These are phyloP conservation scores for Ectemnius cavifrons DNA, from an alignment of 2,888 invertebrate genomes.

Conservation along the genomic window DNA sequence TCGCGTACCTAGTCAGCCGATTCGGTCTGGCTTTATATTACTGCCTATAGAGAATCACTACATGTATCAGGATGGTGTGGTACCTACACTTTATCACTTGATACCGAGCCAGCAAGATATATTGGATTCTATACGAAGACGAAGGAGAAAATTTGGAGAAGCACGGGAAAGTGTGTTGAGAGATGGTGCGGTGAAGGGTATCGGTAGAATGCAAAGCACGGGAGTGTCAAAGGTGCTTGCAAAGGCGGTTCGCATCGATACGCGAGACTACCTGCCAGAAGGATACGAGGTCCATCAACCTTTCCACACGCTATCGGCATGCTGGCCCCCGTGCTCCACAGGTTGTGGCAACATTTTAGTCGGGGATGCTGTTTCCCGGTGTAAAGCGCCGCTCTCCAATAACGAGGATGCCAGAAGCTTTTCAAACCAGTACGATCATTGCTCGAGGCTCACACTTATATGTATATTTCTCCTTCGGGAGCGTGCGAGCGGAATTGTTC, in stretches of 20 bases:
- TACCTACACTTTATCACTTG: no score
- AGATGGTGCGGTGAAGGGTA: no score
- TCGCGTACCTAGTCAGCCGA: not conserved
- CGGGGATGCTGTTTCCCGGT: not conserved
- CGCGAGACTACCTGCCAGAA: constrained; percentile 17
- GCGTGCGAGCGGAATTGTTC: not conserved
- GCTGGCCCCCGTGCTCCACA: constrained; percentile 19
- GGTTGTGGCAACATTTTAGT: constrained; percentile 27
- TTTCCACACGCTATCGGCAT: constrained; percentile 25
- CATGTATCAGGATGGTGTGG: no score
- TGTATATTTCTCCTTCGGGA: not conserved
- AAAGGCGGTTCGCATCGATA: constrained; percentile 24
- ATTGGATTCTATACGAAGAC: no score
- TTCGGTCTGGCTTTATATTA: no score
- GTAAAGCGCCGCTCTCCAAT: constrained; percentile 14
- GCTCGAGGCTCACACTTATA: not conserved
- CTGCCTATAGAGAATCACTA: no score
- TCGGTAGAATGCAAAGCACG: constrained; percentile 4
- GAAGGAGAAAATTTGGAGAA: no score
- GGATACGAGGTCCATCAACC: constrained; percentile 26
- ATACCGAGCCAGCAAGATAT: no score
- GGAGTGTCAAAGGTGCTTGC: constrained; percentile 28
- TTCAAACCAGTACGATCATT: not conserved
- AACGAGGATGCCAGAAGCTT: not conserved
- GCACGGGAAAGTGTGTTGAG: no score